These are phyloP conservation scores for Phasianus colchicus DNA, from an alignment of 2,113 vertebrate genomes.

Conservation along the genomic window DNA sequence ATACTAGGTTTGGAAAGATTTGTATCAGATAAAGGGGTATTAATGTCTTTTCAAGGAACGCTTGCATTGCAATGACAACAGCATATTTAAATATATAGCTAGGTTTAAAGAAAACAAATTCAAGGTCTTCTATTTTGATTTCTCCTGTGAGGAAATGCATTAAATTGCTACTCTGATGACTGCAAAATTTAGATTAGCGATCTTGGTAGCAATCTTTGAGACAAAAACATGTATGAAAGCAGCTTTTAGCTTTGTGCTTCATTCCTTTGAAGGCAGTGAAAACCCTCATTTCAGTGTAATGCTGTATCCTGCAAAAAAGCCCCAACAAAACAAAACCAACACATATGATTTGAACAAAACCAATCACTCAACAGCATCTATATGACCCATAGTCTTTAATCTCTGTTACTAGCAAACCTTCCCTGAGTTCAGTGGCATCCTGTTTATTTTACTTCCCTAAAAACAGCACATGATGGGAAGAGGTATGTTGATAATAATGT, in stretches of 20 bases:
- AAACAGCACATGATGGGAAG: conserved; percentile 52
- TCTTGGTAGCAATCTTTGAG: not conserved
- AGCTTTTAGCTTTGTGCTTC: conserved; percentile 45
- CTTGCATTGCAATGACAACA: not conserved
- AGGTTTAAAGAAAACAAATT: not conserved
- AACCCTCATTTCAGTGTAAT: conserved; percentile 3
- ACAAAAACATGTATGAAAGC: not conserved
- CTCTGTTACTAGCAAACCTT: conserved; percentile 39
- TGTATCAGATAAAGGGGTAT: not conserved
- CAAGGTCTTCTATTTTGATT: not conserved
- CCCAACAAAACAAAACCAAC: conserved; percentile 18
- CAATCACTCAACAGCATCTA: conserved; percentile 62
- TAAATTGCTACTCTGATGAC: not conserved
- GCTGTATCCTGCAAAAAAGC: conserved; percentile 44
- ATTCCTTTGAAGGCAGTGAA: conserved; percentile 41
- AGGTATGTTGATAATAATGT: conserved; percentile 56
- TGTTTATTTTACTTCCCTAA: conserved; percentile 70
- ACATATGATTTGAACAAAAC: conserved; percentile 35
- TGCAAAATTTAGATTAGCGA: not conserved
- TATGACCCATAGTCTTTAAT: conserved; percentile 36
- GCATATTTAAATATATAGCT: not conserved
- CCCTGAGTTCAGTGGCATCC: conserved; percentile 17
- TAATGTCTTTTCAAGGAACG: rapidly evolving
- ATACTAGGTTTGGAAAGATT: not conserved
- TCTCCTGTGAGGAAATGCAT: not conserved